These are phyloP conservation scores for Synanceia verrucosa DNA, from an alignment of 2,797 vertebrate genomes.

Conservation along the genomic window DNA sequence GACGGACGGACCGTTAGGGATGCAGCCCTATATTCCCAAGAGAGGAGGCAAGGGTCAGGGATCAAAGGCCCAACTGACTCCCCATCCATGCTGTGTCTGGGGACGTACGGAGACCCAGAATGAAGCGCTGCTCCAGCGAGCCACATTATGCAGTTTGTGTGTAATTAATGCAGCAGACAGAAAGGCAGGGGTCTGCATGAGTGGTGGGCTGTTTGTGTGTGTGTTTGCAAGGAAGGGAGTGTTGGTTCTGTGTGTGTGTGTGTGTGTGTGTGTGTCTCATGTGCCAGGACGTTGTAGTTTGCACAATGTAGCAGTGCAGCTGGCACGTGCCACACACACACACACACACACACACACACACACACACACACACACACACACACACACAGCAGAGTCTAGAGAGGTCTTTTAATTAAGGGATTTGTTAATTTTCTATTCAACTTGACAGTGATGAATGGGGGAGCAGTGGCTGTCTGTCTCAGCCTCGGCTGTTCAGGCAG, in stretches of 20 bases:
- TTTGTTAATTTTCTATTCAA: slow-evolving; percentile 81
- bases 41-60: slow-evolving; percentile 67
- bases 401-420: slow-evolving; percentile 80
- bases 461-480: slow-evolving; percentile 51
- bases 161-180: slow-evolving; percentile 66
- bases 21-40: slow-evolving; percentile 61
- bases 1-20: slow-evolving; percentile 76
- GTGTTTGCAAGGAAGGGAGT: slow-evolving; percentile 12
- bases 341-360: slow-evolving; percentile 15
- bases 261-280: slow-evolving; percentile 25
- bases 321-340: slow-evolving; percentile 57
- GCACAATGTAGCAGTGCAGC: slow-evolving; percentile 66
- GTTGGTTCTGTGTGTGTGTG: slow-evolving; percentile 16
- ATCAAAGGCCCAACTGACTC: slow-evolving; percentile 66
- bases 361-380: slow-evolving; percentile 22
- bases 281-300: slow-evolving; percentile 53
- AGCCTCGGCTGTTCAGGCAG: slow-evolving; percentile 52
- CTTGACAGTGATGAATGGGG: slow-evolving; percentile 78
- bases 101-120: slow-evolving; percentile 49
- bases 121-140: slow-evolving; percentile 39
- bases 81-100: slow-evolving; percentile 50
- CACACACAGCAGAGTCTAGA: slow-evolving; percentile 38
- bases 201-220: slow-evolving; percentile 21
- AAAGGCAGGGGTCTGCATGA: slow-evolving; percentile 26
- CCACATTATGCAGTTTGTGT: slow-evolving; percentile 68